A percentile compares a stretch with the other conserved stretches of the same genome.
These are phyloP conservation scores for Cryptoprocta ferox DNA, from an alignment of 2,797 vertebrate species.

Conservation along the genomic window DNA sequence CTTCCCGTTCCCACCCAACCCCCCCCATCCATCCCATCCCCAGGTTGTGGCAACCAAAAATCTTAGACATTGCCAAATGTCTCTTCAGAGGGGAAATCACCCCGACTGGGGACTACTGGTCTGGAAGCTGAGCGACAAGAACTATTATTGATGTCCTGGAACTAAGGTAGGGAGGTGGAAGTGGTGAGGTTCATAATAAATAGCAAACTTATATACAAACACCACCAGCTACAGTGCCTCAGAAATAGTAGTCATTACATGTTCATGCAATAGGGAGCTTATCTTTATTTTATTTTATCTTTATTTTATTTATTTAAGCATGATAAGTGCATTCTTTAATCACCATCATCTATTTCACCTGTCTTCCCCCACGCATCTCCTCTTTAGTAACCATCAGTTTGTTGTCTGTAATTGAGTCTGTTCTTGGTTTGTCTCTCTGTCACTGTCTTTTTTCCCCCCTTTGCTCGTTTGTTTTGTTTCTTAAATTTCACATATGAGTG, in stretches of 20 bases:
- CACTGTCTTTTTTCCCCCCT: not conserved
- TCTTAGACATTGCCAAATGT: not conserved
- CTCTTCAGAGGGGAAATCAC: not conserved
- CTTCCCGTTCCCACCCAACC: too few species aligned
- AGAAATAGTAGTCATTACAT: not conserved
- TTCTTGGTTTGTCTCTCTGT: not conserved
- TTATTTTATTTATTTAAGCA: too few species aligned
- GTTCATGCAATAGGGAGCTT: not conserved
- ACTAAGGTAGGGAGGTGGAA: too few species aligned
- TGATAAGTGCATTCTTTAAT: not conserved
- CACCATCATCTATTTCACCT: not conserved
- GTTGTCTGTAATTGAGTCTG: not conserved
- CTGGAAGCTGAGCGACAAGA: not conserved
- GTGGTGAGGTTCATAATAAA: not conserved
- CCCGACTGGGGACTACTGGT: not conserved
- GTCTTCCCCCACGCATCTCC: not conserved
- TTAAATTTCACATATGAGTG: not conserved
- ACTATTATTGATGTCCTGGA: not conserved
- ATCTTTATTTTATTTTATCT: not conserved
- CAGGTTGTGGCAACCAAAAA: not conserved
- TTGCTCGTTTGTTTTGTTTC: not conserved
- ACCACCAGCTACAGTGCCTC: not conserved
- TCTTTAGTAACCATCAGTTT: not conserved
- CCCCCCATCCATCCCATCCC: not conserved
- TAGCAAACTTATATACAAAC: not conserved